Base-by-base conservation (phyloP, 2,888 invertebrate genomes). In the Rhorus exstirpatorius region DNA sequence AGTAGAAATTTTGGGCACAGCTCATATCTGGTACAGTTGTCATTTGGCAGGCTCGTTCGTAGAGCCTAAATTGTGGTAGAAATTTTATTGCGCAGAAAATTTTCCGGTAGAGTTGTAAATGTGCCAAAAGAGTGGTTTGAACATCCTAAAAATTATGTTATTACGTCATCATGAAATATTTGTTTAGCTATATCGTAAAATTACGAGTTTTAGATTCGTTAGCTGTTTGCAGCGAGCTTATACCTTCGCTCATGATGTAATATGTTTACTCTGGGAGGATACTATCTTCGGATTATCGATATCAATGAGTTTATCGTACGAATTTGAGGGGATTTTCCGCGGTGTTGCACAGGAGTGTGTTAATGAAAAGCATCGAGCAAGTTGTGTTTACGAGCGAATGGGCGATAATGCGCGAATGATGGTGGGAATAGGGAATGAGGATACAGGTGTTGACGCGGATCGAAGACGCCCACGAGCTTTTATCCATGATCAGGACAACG, bases 141-240 rank as follows among this genome's bases (percentile, higher is more conserved):
- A n/a, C n/a, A n/a, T n/a, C n/a, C n/a, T n/a, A n/a, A n/a, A n/a
- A n/a, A n/a, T n/a, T n/a, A n/a, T n/a, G n/a, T n/a, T n/a, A n/a
- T n/a, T n/a, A n/a, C n/a, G n/a, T n/a, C n/a, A n/a, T n/a, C n/a
- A n/a, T n/a, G n/a, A n/a, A n/a, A n/a, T n/a, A n/a, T n/a, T n/a
- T n/a, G n/a, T n/a, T n/a, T n/a, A n/a, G n/a, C n/a, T n/a, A n/a
- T n/a, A n/a, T n/a, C n/a, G n/a, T n/a, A n/a, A n/a, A n/a, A n/a
- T n/a, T n/a, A n/a, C n/a, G n/a, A n/a, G n/a, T n/a, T n/a, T n/a
- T n/a, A n/a, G n/a, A n/a, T 31, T 31, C 10, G n/a, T n/a, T n/a
- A 24, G 58, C 58, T 46, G 41, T 55, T 51, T 26, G 70, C 19
- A 14, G n/a, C 35, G 12, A 31, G 31, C 55, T 76, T 58, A 76